phyloP scores from a whole-genome alignment of 2,797 vertebrate species.

The Eospalax fontanierii region DNA sequence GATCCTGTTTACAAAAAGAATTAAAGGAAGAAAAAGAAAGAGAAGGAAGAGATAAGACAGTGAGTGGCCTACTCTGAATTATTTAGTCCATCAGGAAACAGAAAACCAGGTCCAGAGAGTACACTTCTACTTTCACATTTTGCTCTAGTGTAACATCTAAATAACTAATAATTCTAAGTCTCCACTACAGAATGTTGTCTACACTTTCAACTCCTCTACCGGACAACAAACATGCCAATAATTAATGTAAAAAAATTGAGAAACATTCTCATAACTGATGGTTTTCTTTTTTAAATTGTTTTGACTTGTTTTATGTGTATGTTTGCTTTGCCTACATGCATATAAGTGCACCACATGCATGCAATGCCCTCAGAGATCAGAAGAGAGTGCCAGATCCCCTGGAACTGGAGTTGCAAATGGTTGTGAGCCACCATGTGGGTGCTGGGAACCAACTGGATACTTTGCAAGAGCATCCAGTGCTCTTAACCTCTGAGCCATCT shows the following conservation, averaged over 20 bases:
- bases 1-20: neutral
- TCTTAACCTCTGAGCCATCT: too few relatives aligned
- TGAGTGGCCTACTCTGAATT: neutral
- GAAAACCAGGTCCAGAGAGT: neutral
- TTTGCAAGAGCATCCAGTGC: too few relatives aligned
- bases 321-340: too few relatives aligned
- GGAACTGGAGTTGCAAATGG: too few relatives aligned
- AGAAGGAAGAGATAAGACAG: neutral
- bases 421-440: too few relatives aligned
- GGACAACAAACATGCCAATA: neutral
- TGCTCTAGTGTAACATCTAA: neutral
- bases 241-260: neutral
- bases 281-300: neutral
- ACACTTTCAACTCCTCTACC: neutral
- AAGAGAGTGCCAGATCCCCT: too few relatives aligned
- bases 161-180: slow-evolving; percentile 17
- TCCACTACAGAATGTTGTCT: neutral
- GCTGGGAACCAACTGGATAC: too few relatives aligned
- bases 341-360: too few relatives aligned
- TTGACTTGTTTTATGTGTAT: too few relatives aligned
- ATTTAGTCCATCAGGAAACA: slow-evolving; percentile 10
- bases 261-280: slow-evolving; percentile 41
- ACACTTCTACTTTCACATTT: slow-evolving; percentile 22
- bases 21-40: too few relatives aligned
- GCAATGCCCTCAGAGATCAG: too few relatives aligned